These are phyloP conservation scores for Danionella dracula DNA, from an alignment of 2,797 vertebrate species.

Conservation along the genomic window DNA sequence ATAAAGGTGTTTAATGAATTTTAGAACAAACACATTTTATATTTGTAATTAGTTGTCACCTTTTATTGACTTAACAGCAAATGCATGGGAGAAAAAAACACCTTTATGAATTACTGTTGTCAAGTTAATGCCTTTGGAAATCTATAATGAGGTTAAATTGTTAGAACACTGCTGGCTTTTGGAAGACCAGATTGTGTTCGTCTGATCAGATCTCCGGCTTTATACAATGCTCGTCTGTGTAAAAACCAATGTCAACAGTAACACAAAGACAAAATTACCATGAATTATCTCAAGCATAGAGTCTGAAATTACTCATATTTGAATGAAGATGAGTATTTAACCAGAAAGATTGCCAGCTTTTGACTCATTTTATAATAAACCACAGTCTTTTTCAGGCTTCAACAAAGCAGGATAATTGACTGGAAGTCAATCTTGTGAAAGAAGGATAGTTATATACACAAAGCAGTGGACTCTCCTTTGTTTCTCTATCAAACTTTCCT, in stretches of 20 bases:
- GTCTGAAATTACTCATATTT: constrained; percentile 24
- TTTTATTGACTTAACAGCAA: too few species aligned
- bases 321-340: constrained; percentile 34
- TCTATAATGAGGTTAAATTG: too few species aligned
- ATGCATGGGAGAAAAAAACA: too few species aligned
- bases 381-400: constrained; percentile 13
- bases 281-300: constrained; percentile 12
- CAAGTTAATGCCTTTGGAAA: too few species aligned
- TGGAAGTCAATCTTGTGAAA: constrained; percentile 5
- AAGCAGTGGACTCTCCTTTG: constrained; percentile 26
- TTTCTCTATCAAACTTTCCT: neutral
- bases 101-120: too few species aligned
- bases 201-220: neutral
- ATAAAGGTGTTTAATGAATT: too few species aligned
- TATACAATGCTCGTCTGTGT: neutral
- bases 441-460: constrained; percentile 21
- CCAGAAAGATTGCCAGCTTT: constrained; percentile 23
- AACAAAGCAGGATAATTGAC: constrained; percentile 9
- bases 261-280: constrained; percentile 8
- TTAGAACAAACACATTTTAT: too few species aligned
- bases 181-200: neutral
- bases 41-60: too few species aligned
- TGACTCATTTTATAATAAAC: constrained; percentile 25
- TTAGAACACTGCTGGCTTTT: too few species aligned
- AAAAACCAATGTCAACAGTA: constrained; percentile 19